A percentile compares a stretch with the other conserved stretches of the same genome.
phyloP scores from a whole-genome alignment of 2,888 invertebrate genomes.

The Junonia oenone region DNA sequence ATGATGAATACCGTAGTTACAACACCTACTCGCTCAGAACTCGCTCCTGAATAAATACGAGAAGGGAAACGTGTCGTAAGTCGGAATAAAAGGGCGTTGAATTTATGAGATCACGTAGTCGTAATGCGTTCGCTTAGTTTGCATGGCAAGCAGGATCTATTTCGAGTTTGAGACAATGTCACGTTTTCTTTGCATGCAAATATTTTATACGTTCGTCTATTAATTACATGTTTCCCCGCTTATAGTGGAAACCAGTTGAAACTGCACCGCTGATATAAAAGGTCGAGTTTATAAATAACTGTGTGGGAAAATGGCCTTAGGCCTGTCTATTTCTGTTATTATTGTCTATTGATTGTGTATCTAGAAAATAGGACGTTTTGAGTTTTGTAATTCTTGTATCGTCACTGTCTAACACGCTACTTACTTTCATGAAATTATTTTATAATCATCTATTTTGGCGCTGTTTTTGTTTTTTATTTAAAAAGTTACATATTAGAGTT shows the following conservation, averaged over 20 bases:
- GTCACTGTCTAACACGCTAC: too few relatives aligned
- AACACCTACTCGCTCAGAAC: constrained; percentile 1
- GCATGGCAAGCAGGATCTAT: constrained; percentile 21
- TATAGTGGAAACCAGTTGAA: neutral
- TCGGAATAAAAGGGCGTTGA: constrained; percentile 18
- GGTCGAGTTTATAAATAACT: neutral
- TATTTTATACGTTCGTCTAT: constrained; percentile 9
- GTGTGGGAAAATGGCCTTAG: neutral
- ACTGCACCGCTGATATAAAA: neutral
- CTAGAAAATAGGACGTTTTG: too few relatives aligned
- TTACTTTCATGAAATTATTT: neutral
- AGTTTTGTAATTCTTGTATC: too few relatives aligned
- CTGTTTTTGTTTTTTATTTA: neutral
- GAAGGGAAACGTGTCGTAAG: constrained; percentile 13
- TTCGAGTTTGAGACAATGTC: constrained; percentile 20
- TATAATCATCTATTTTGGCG: neutral
- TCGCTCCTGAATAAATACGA: constrained; percentile 8
- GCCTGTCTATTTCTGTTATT: neutral
- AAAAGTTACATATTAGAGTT: neutral
- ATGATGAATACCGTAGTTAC: neutral
- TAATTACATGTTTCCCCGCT: neutral
- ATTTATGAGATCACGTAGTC: constrained; percentile 23
- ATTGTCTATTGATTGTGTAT: neutral
- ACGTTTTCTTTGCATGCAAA: constrained; percentile 21
- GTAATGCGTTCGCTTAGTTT: constrained; percentile 21